phyloP scores from a whole-genome alignment of 2,888 invertebrate genomes.

The Thecocarcelia acutangulata region DNA sequence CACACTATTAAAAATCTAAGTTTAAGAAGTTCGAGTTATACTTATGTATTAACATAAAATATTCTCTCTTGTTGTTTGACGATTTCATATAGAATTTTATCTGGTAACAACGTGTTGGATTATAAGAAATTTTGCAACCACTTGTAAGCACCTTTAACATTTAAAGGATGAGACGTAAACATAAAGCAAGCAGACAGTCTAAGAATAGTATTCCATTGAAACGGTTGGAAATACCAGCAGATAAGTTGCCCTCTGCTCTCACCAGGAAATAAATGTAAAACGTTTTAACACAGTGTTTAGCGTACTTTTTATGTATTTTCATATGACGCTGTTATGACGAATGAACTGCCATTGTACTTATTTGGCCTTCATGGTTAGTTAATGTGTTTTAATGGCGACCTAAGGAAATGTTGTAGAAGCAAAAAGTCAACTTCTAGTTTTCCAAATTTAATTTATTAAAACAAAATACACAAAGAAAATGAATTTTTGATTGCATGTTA shows the following conservation, averaged over 20 bases:
- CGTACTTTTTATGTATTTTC: background rate
- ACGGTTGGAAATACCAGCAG: background rate
- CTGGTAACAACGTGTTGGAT: background rate
- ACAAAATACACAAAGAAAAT: too few species aligned
- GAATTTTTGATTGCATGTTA: too few species aligned
- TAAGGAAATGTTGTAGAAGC: constrained; percentile 43
- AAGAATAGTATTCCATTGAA: background rate
- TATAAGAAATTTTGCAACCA: constrained; percentile 28
- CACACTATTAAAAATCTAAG: too few species aligned
- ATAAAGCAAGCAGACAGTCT: background rate
- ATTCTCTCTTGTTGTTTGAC: too few species aligned
- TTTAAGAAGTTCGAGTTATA: too few species aligned
- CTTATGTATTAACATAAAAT: too few species aligned
- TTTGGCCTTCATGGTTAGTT: constrained; percentile 43
- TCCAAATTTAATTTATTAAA: too few species aligned
- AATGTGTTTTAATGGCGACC: constrained; percentile 21
- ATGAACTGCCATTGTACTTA: constrained; percentile 51
- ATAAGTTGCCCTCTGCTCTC: constrained; percentile 40
- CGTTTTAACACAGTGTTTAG: background rate
- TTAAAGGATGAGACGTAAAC: background rate
- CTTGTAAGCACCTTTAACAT: constrained; percentile 30
- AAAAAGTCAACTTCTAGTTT: too few species aligned
- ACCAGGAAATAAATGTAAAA: background rate
- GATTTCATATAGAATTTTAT: background rate
- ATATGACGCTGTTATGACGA: constrained; percentile 57